Percentiles rank a stretch among this genome's conserved stretches.
Evolutionary conservation across 2,113 vertebrate genomes (phyloP).

Genomic region (Cygnus buccinator): DNA sequence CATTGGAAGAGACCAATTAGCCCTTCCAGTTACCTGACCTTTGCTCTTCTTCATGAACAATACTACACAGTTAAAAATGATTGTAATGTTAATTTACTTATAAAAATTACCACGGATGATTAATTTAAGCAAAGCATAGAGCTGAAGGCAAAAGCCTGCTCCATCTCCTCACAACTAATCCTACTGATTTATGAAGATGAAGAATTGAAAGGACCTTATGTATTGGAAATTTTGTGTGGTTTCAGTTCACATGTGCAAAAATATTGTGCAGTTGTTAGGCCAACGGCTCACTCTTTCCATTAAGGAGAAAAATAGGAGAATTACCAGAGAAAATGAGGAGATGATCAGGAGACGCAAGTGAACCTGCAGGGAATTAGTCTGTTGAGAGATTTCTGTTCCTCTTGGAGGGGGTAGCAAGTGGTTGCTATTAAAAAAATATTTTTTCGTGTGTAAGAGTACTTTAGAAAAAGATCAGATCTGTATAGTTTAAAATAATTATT

Average conservation of each 20-base stretch:
- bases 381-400: background rate
- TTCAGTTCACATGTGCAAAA: background rate
- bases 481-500: background rate
- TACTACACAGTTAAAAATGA: background rate
- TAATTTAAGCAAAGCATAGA: background rate
- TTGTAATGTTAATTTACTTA: background rate
- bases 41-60: background rate
- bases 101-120: background rate
- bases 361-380: background rate
- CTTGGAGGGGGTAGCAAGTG: background rate
- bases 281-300: accelerated
- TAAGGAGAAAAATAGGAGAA: background rate
- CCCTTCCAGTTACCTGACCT: background rate
- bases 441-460: background rate
- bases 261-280: background rate
- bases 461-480: background rate
- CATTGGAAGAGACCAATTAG: background rate
- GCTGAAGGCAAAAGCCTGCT: background rate
- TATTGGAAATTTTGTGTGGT: background rate
- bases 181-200: background rate
- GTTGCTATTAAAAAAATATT: background rate
- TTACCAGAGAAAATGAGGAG: background rate
- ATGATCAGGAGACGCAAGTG: background rate
- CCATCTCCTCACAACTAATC: background rate
- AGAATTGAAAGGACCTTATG: background rate